Base-by-base conservation (phyloP, 2,797 vertebrate genomes). In the Sebastes paucispinis region DNA sequence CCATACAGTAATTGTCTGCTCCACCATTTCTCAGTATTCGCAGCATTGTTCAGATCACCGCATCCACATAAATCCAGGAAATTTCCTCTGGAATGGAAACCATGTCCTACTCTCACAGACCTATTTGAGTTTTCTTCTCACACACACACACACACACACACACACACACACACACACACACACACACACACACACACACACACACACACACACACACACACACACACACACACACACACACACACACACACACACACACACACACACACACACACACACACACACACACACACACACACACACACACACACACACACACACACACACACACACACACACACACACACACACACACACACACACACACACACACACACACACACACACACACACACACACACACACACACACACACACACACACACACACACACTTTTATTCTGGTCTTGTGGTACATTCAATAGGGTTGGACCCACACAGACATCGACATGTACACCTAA, bases 1-100 rank as follows among this genome's bases (percentile, higher is more conserved):
- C 84, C 93, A 91, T 86, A 50, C 80, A 83, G 84, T 90, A 89
- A 94, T 90, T 89, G 89, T 92, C 91, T 91, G 82, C 87, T 80
- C 82, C 74, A 73, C 77, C 59, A 65, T 90, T 90, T 89, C 89
- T 89, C 75, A 81, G 91, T 85, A 83, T 89, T 89, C 86, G 29
- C 78, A 10, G 80, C 84, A 81, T 87, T 91, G 84, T 87, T 93
- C 90, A 84, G 78, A 91, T 90, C 85, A 73, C 89, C 90, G 82
- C 89, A 90, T 93, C 84, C 91, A 89, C 84, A 87, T 91, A 91
- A 95, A 93, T 89, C 93, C 91, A 88, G 89, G 90, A 94, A 92
- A 94, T 94, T 94, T 94, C 93, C 94, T 94, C 83, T 89, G 93
- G 93, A 94, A 94, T 94, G 91, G 82, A 90, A 93, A 93, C 84